Conservation (phyloP, 2,888 invertebrate species). For the Eristalinus sepulchralis region DNA sequence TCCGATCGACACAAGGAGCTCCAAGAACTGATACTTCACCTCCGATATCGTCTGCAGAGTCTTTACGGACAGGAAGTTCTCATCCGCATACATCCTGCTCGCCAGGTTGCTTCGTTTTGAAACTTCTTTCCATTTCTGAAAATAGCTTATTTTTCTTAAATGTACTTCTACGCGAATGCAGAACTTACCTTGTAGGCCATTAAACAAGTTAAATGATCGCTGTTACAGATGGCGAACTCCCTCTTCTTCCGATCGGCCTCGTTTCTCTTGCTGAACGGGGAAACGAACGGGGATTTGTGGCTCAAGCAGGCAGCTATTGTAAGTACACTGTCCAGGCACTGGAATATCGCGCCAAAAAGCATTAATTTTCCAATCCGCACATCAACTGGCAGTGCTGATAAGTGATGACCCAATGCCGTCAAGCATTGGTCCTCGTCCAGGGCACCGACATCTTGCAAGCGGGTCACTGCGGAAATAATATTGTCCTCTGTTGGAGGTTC, state of each 20-base stretch:
- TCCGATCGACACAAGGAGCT: constrained; percentile 88
- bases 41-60: constrained; percentile 92
- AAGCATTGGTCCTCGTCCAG: constrained; percentile 87
- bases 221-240: constrained; percentile 89
- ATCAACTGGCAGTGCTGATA: constrained; percentile 94
- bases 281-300: constrained; percentile 89
- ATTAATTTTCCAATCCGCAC: constrained; percentile 95
- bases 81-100: constrained; percentile 89
- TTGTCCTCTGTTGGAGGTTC: constrained; percentile 88
- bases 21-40: constrained; percentile 91
- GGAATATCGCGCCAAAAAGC: constrained; percentile 93
- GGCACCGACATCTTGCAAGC: constrained; percentile 90
- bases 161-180: neutral
- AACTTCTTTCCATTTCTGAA: constrained; percentile 90
- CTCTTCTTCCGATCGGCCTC: constrained; percentile 88
- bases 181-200: constrained; percentile 88
- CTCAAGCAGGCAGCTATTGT: constrained; percentile 94
- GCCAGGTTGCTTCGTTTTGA: constrained; percentile 86
- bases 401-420: constrained; percentile 92
- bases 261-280: constrained; percentile 87
- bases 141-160: neutral
- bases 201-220: constrained; percentile 94
- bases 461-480: constrained; percentile 86
- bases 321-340: constrained; percentile 94
- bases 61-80: constrained; percentile 91